Evolutionary conservation across 2,888 invertebrate genomes (phyloP), one percentile per base, ranked within the genome.

Genomic region (Mechanitis mazaeus): DNA sequence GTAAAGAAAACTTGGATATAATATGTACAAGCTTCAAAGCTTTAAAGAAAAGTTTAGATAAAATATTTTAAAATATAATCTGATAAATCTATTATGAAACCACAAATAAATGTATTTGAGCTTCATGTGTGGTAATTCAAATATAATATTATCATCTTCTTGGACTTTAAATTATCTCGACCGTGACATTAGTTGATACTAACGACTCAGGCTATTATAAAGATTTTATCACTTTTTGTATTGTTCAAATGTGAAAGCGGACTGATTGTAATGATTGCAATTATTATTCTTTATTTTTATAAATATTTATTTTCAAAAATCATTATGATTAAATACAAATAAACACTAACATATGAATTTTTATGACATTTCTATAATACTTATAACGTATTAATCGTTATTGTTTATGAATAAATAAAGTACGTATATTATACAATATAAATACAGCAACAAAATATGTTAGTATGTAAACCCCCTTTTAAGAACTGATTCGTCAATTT

Each of bases 141-240:
- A 66, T 60, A 54, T 64, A 61, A 58, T 61, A 54, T 60, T 56
- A 59, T 66, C 64, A 62, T 62, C 73, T 66, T 67, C 73, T 73
- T 69, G 77, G 77, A 73, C 78, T 78, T 80, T 77, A 73, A 69
- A 71, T 78, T 78, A 80, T 76, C 67, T 72, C 72, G 60, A 63
- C 73, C 75, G 75, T 76, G 77, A 83, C 87, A 84, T 84, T 81
- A 84, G 81, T 80, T 81, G 80, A 79, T 81, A 81, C 79, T 86
- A 87, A 89, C 83, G 87, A 86, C 83, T 74, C 74, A 78, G 79
- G 85, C 80, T 87, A 87, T 87, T 87, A 88, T 83, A 84, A 85
- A 84, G 84, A 87, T 89, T 83, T 84, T 89, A 87, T 87, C 85
- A 75, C 78, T 84, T 82, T 83, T 71, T 71, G 69, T 71, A 70